phyloP scores from a whole-genome alignment of 92 coral and sea anemone species.

The Nematostella vectensis region DNA sequence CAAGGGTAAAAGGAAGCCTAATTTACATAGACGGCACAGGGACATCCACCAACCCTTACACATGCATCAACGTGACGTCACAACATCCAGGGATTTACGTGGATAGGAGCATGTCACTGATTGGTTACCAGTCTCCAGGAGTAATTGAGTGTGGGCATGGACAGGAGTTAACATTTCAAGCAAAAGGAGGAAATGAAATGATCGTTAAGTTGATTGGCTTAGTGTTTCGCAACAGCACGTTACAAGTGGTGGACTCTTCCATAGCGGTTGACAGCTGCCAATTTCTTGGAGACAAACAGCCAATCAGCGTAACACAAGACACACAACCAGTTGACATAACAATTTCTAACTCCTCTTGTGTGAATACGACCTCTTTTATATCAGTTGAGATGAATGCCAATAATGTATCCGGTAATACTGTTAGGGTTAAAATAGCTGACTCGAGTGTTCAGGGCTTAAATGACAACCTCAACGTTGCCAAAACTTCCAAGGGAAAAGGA shows the following conservation, averaged over 20 bases:
- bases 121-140: conserved; percentile 7
- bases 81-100: conserved; percentile 12
- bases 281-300: neutral
- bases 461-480: too few species aligned
- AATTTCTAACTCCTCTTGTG: conserved; percentile 3
- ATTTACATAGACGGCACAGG: conserved; percentile 40
- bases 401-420: too few species aligned
- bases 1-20: conserved; percentile 4
- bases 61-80: conserved; percentile 8
- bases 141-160: conserved; percentile 13
- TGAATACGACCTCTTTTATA: neutral
- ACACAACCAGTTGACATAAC: conserved; percentile 1
- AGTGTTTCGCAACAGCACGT: conserved; percentile 2
- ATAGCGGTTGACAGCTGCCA: conserved; percentile 11
- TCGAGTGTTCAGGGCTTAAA: too few species aligned
- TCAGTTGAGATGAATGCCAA: neutral
- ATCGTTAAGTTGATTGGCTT: conserved; percentile 4
- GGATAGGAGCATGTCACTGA: conserved; percentile 19
- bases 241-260: conserved; percentile 10
- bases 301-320: conserved; percentile 14
- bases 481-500: too few species aligned
- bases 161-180: neutral
- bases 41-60: conserved; percentile 15
- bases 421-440: too few species aligned
- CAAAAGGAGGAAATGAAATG: neutral